phyloP scores from a whole-genome alignment of 2,888 invertebrate species.

The Mechanitis messenoides region DNA sequence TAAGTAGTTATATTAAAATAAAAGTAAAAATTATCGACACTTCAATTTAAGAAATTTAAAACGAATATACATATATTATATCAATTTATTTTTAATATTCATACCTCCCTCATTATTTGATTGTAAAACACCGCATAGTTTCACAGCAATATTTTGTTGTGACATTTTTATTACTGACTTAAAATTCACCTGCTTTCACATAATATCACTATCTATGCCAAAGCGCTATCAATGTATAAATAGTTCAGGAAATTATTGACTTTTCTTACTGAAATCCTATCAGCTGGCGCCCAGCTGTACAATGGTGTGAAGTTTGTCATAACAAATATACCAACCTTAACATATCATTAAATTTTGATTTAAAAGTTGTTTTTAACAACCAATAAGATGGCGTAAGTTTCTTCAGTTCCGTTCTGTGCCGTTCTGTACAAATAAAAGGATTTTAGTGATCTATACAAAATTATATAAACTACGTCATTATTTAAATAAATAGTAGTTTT shows the following conservation, averaged over 20 bases:
- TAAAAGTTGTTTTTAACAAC: slow-evolving; percentile 35
- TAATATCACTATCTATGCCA: slow-evolving; percentile 36
- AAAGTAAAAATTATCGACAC: not conserved
- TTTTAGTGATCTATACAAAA: too few species aligned
- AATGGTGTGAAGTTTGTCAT: slow-evolving; percentile 48
- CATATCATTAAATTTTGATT: slow-evolving; percentile 33
- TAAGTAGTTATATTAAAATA: not conserved
- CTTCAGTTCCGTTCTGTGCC: not conserved
- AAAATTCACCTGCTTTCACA: slow-evolving; percentile 41
- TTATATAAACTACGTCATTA: too few species aligned
- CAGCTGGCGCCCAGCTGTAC: slow-evolving; percentile 74
- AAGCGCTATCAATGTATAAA: slow-evolving; percentile 46
- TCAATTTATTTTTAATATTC: slow-evolving; percentile 10
- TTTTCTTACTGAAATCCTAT: slow-evolving; percentile 67
- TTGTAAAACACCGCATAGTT: slow-evolving; percentile 75
- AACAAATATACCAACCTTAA: slow-evolving; percentile 44
- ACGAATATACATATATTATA: slow-evolving; percentile 17
- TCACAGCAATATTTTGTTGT: slow-evolving; percentile 75
- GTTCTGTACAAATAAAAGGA: slow-evolving; percentile 1
- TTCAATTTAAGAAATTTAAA: slow-evolving; percentile 3
- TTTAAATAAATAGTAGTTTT: too few species aligned
- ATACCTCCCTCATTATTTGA: slow-evolving; percentile 68
- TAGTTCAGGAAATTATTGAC: slow-evolving; percentile 54
- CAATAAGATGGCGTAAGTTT: slow-evolving; percentile 44
- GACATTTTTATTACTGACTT: slow-evolving; percentile 46